These are phyloP conservation scores for Brienomyrus brachyistius DNA, from an alignment of 2,113 vertebrate species.

Conservation along the genomic window DNA sequence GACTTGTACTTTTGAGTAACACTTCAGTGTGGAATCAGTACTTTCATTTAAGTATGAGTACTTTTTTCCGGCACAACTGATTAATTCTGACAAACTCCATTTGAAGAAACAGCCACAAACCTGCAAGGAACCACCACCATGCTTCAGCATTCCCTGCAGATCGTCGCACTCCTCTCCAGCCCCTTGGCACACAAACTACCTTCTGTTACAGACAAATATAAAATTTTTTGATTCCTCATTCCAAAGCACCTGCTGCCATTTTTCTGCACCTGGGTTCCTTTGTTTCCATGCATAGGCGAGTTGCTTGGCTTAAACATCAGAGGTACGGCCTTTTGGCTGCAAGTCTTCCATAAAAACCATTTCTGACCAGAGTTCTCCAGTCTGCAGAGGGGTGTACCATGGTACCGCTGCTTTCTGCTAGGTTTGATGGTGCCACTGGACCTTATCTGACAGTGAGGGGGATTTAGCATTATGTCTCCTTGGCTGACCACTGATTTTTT, in stretches of 20 bases:
- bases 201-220: neutral
- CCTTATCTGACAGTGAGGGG: neutral
- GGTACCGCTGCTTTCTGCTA: neutral
- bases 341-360: neutral
- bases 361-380: neutral
- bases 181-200: neutral
- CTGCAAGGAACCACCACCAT: neutral
- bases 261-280: neutral
- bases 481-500: neutral
- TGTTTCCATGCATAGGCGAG: neutral
- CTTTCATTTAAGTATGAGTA: no score
- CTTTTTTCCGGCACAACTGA: no score
- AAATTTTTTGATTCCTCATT: neutral
- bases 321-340: neutral
- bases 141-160: neutral
- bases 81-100: neutral
- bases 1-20: no score
- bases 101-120: neutral
- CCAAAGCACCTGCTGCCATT: neutral
- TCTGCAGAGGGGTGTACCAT: neutral
- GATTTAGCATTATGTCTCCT: neutral
- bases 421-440: neutral
- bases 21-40: no score
- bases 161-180: neutral
- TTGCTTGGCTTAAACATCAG: neutral